Percentiles rank a stretch among this genome's conserved stretches.
Conservation (phyloP, 2,113 vertebrate species). For the Montifringilla adamsi region DNA sequence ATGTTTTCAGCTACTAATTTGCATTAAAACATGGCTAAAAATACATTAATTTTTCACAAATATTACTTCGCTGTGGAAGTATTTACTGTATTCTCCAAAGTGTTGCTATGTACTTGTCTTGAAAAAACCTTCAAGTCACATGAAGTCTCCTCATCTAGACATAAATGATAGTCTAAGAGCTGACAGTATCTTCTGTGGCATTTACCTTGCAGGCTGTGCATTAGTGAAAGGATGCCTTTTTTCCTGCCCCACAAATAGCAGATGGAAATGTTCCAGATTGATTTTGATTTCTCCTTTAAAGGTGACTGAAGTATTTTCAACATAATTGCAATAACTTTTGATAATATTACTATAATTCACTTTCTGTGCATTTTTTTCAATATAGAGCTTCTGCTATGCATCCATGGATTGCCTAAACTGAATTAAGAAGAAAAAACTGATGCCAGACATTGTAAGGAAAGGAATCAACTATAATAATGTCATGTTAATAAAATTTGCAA, state of each 20-base stretch:
- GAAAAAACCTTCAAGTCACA: not conserved
- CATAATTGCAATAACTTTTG: not conserved
- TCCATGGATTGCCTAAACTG: not conserved
- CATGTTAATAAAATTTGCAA: not conserved
- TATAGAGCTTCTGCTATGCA: not conserved
- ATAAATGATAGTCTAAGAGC: not conserved
- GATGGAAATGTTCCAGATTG: not conserved
- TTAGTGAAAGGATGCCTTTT: not conserved
- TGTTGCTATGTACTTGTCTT: not conserved
- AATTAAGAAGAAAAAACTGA: not conserved
- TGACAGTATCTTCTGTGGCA: not conserved
- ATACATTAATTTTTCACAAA: not conserved
- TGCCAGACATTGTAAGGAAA: not conserved
- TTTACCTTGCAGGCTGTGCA: not conserved
- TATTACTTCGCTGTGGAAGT: not conserved
- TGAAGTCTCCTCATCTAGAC: not conserved
- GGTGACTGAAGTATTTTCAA: not conserved
- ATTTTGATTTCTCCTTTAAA: not conserved
- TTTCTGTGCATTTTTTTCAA: not conserved
- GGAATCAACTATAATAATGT: not conserved
- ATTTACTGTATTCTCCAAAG: not conserved
- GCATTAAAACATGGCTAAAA: slow-evolving; percentile 15
- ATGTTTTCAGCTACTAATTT: slow-evolving; percentile 18
- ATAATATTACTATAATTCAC: not conserved
- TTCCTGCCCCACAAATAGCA: not conserved